A percentile compares a stretch with the other conserved stretches of the same genome.
These are phyloP conservation scores for Oenanthe oenanthe DNA, from an alignment of 2,113 vertebrate genomes.

Conservation along the genomic window DNA sequence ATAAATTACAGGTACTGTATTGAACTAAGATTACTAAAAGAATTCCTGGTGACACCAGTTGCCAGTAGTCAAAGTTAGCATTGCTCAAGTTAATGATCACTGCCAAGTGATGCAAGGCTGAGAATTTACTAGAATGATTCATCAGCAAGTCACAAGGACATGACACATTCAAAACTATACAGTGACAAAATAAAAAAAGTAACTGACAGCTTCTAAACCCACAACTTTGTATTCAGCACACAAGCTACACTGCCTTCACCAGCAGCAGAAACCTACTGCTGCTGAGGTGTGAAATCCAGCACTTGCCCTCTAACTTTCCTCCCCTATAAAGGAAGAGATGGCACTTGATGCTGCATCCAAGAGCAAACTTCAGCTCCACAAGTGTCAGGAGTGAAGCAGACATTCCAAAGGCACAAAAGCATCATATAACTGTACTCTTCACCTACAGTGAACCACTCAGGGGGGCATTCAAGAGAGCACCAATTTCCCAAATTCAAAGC, in stretches of 20 bases:
- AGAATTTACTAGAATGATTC: neutral
- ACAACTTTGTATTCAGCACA: neutral
- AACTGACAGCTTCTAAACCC: neutral
- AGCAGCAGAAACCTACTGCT: neutral
- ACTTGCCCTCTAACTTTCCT: neutral
- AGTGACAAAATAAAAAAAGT: neutral
- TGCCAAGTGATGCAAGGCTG: neutral
- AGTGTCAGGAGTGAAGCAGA: neutral
- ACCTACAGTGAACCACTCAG: neutral
- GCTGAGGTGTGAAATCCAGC: neutral
- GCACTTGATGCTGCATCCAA: neutral
- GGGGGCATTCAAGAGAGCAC: neutral
- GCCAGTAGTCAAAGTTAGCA: neutral
- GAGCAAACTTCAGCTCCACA: neutral
- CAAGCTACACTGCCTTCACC: neutral
- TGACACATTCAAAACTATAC: neutral
- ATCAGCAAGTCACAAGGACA: neutral
- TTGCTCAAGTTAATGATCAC: neutral
- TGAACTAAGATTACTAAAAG: neutral
- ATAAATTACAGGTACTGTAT: neutral
- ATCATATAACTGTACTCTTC: neutral
- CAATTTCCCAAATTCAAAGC: neutral
- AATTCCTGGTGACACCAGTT: neutral
- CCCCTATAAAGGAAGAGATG: neutral
- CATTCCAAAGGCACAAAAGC: neutral